phyloP scores from a whole-genome alignment of 2,888 invertebrate species.

The Synergus umbraculus region DNA sequence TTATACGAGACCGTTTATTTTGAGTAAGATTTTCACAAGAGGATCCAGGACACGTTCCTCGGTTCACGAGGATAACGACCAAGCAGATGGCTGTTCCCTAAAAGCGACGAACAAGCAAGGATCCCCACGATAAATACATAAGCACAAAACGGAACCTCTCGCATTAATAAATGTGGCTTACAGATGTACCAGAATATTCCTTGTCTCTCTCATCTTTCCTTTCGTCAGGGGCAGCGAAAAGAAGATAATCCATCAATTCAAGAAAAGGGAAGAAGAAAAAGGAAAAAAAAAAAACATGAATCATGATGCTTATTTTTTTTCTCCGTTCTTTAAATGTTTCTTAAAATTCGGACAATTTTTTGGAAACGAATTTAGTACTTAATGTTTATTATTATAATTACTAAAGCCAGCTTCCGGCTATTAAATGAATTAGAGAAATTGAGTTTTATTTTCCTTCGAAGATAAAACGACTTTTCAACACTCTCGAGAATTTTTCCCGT shows the following conservation, averaged over 20 bases:
- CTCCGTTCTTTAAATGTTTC: not conserved
- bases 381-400: not conserved
- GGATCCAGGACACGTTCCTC: conserved; percentile 45
- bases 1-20: not conserved
- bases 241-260: conserved; percentile 28
- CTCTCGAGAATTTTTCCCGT: not conserved
- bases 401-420: not conserved
- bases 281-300: not conserved
- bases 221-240: conserved; percentile 1
- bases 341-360: no score
- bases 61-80: conserved; percentile 50
- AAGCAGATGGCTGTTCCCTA: conserved; percentile 51
- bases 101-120: conserved; percentile 51
- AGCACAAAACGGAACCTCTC: conserved; percentile 44
- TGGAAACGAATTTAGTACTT: no score
- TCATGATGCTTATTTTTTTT: not conserved
- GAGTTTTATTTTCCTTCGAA: not conserved
- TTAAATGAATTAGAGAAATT: not conserved
- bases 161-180: conserved; percentile 50
- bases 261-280: conserved; percentile 26
- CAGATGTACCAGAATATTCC: conserved; percentile 50
- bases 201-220: conserved; percentile 22
- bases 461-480: not conserved
- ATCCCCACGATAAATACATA: conserved; percentile 53
- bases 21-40: conserved; percentile 42